phyloP scores from a whole-genome alignment of 1,140 invertebrate species.

The Plutomurus gul region DNA sequence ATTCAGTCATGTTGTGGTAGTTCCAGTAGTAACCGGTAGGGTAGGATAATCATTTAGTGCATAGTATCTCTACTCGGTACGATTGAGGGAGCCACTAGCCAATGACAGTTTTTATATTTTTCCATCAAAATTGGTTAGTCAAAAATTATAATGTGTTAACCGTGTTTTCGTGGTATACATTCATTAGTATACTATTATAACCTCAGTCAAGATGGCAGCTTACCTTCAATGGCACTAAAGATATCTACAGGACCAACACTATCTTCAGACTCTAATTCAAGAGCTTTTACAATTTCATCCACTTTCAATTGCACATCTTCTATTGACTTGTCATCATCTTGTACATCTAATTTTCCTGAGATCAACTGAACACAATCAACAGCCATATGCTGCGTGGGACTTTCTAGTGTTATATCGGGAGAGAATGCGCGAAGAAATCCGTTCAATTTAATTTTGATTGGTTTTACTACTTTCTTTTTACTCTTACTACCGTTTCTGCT shows the following conservation, averaged over 20 bases:
- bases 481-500: not conserved
- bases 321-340: slow-evolving; percentile 21
- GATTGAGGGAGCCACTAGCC: too few relatives aligned
- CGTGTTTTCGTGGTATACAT: too few relatives aligned
- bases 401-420: not conserved
- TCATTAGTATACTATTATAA: not conserved
- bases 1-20: too few relatives aligned
- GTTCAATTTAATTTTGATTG: not conserved
- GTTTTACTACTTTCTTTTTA: not conserved
- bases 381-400: not conserved
- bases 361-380: slow-evolving; percentile 22
- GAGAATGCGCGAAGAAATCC: not conserved
- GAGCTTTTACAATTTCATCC: not conserved
- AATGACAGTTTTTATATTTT: too few relatives aligned
- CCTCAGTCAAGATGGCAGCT: not conserved
- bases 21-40: too few relatives aligned
- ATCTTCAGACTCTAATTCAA: not conserved
- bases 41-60: too few relatives aligned
- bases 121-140: too few relatives aligned
- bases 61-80: too few relatives aligned
- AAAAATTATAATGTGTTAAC: too few relatives aligned
- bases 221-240: not conserved
- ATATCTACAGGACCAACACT: not conserved
- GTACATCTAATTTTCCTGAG: slow-evolving; percentile 5
- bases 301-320: slow-evolving; percentile 25